Evolutionary conservation across 1,140 invertebrate genomes (phyloP).

Genomic region (Venustaconcha ellipsiformis): DNA sequence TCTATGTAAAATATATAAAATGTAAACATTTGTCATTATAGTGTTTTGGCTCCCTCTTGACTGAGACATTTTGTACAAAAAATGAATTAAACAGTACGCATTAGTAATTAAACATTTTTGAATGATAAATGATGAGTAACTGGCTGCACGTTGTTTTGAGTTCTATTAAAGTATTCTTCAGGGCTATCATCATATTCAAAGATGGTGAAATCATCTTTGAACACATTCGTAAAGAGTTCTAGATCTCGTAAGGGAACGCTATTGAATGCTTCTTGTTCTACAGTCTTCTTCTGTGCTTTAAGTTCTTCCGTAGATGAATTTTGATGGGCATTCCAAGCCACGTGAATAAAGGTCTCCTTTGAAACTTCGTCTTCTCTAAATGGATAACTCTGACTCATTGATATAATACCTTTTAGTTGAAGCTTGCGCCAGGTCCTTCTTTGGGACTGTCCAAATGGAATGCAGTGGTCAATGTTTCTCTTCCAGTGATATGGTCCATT

Average conservation of each 20-base stretch:
- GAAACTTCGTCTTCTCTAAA: not conserved
- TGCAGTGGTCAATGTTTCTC: not conserved
- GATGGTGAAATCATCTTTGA: conserved; percentile 7
- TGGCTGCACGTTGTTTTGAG: not conserved
- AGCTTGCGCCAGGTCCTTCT: conserved; percentile 23
- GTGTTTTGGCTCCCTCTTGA: too few species aligned
- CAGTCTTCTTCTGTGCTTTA: conserved; percentile 9
- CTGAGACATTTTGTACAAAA: too few species aligned
- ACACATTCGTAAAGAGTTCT: not conserved
- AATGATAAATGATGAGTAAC: too few species aligned
- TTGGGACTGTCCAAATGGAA: conserved; percentile 3
- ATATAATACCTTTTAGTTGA: conserved; percentile 16
- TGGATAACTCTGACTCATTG: conserved; percentile 7
- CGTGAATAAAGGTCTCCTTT: conserved; percentile 7
- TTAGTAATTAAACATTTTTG: too few species aligned
- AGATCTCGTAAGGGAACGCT: not conserved
- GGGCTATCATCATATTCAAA: conserved; percentile 16
- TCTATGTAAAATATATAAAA: too few species aligned
- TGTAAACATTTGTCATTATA: too few species aligned
- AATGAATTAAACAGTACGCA: too few species aligned
- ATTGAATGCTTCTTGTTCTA: conserved; percentile 11
- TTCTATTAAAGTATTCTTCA: conserved; percentile 3
- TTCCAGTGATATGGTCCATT: conserved; percentile 17
- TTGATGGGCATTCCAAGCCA: not conserved
- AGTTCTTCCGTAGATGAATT: not conserved